Evolutionary conservation across 2,113 vertebrate genomes (phyloP).

Genomic region (Ictidomys tridecemlineatus): DNA sequence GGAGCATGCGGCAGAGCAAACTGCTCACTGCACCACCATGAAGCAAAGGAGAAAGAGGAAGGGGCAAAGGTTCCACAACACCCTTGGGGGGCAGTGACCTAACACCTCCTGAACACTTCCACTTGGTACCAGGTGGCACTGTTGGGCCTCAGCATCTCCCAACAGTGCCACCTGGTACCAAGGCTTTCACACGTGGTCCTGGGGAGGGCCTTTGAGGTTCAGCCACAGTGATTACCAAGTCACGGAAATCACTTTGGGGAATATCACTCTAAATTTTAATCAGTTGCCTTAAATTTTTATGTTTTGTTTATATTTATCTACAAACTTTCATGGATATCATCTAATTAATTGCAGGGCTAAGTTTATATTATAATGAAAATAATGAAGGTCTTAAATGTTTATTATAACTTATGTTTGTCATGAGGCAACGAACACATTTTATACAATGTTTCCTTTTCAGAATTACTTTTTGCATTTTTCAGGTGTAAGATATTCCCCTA

Average conservation of each 20-base stretch:
- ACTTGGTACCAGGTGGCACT: too few species aligned
- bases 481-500: background rate
- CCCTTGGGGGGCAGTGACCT: background rate
- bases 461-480: background rate
- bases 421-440: background rate
- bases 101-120: too few species aligned
- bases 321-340: background rate
- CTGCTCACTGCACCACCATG: background rate
- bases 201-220: background rate
- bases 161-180: background rate
- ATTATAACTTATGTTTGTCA: background rate
- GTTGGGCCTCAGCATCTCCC: background rate
- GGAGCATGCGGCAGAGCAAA: too few species aligned
- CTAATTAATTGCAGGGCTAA: background rate
- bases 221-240: background rate
- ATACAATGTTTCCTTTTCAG: background rate
- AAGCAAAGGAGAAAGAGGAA: background rate
- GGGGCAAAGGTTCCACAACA: background rate
- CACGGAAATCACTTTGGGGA: background rate
- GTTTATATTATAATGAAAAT: background rate
- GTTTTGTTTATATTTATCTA: background rate
- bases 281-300: background rate
- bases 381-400: background rate
- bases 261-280: background rate
- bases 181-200: background rate